Evolutionary conservation across 2,113 vertebrate genomes (phyloP), one percentile per base, ranked within the genome.

Genomic region (Prunella himalayana): DNA sequence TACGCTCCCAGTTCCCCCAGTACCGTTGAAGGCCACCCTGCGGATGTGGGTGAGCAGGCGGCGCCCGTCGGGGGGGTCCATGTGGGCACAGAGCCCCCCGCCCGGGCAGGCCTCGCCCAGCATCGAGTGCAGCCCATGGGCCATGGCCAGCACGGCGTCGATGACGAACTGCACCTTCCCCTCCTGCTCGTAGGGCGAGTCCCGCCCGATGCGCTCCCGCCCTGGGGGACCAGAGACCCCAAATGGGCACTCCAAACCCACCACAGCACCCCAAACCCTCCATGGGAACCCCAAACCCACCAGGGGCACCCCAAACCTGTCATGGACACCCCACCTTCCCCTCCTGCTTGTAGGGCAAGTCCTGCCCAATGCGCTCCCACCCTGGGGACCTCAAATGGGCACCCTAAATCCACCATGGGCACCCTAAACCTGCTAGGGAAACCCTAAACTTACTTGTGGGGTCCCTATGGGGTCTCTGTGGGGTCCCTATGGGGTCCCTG

Each of bases 151-250:
- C 27, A 99, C 99, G 0, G 99, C 99, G 0, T 99, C 99, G 7
- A 99, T 99, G 87, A 99, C 99, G 9, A 99, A 99, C 97, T 99
- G 99, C 20, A 99, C 99, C 97, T 99, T 99, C 10, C 98, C 99
- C 87, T 99, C 99, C 97, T 99, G 99, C 96, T 99, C 99, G 41
- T 99, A 99, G 90, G 97, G 98, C 9, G 99, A 99, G 86, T 99
- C 98, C 37, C 98, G 98, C 45, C 99, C 98, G 68, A 99, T 99
- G 8, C 99, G 97, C 96, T 99, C 99, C 97, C 99, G 98, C 47
- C 99, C 99, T 99, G 97, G 82, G 24, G 63, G 63, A 31, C 37
- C 37, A 37, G 37, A 37, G 37, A 37, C 10, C 65, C 44, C 45
- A 37, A 20, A 50, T 6, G 45, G 13, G 9, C 21, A 45, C 64